Evolutionary conservation across 2,797 vertebrate species (phyloP).

Genomic region (Bothrops alternatus): DNA sequence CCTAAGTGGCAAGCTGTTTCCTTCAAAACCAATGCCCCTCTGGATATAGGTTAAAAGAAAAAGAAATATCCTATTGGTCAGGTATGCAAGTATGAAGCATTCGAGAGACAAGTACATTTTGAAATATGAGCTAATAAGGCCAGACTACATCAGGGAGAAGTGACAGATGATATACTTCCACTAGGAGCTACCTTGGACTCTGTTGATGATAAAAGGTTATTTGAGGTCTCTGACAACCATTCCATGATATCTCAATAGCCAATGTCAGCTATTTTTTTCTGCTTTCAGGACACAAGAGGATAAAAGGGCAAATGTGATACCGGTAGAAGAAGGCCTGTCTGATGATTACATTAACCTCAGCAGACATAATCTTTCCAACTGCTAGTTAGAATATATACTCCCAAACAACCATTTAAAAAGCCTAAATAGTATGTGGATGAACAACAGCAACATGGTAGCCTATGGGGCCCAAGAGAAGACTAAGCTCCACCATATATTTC

Average conservation of each 20-base stretch:
- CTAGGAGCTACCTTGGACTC: background rate
- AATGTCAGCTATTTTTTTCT: background rate
- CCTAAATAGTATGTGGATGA: background rate
- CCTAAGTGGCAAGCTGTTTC: background rate
- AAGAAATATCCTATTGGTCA: background rate
- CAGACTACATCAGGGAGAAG: background rate
- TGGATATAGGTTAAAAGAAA: background rate
- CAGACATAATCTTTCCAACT: background rate
- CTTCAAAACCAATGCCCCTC: background rate
- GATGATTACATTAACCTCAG: background rate
- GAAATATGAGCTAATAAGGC: background rate
- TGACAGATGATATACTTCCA: background rate
- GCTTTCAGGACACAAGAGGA: background rate
- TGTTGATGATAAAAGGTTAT: background rate
- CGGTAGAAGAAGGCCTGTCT: background rate
- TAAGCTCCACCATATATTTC: background rate
- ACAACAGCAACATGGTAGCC: background rate
- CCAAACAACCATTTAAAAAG: background rate
- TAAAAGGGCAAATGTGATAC: background rate
- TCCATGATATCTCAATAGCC: background rate
- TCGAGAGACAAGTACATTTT: background rate
- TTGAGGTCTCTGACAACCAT: background rate
- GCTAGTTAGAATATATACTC: background rate
- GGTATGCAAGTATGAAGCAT: background rate
- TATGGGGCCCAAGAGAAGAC: background rate